Percentiles rank a stretch among this genome's conserved stretches.
phyloP scores from a whole-genome alignment of 2,888 invertebrate species.

The Iphiclides podalirius region DNA sequence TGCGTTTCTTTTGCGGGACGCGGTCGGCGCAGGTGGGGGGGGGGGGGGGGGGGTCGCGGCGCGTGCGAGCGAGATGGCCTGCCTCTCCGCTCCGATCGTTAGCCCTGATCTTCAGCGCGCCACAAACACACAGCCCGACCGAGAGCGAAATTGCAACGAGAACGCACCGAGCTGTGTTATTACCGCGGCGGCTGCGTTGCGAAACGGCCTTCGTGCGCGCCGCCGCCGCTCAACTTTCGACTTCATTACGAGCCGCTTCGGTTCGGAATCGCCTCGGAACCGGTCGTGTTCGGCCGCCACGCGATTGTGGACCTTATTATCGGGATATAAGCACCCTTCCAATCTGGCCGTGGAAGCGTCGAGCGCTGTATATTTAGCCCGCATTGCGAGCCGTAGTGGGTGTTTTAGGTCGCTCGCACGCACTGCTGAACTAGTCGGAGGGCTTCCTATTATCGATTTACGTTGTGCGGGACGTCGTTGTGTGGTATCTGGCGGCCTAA shows the following conservation, averaged over 20 bases:
- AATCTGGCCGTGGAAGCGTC: slow-evolving; percentile 53
- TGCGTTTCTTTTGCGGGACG: slow-evolving; percentile 74
- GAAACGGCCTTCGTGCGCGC: slow-evolving; percentile 56
- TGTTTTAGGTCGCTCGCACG: slow-evolving; percentile 79
- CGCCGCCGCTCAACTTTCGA: slow-evolving; percentile 38
- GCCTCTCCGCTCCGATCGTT: slow-evolving; percentile 77
- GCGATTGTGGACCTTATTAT: slow-evolving; percentile 71
- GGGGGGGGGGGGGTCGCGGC: too few species aligned
- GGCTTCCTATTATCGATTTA: slow-evolving; percentile 79
- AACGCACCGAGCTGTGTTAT: slow-evolving; percentile 80
- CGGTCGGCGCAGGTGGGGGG: too few species aligned
- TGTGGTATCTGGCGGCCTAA: slow-evolving; percentile 47
- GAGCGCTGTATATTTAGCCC: slow-evolving; percentile 75
- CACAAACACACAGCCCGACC: slow-evolving; percentile 80
- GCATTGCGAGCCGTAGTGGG: slow-evolving; percentile 73
- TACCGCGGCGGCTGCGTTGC: slow-evolving; percentile 55
- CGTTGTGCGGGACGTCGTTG: slow-evolving; percentile 59
- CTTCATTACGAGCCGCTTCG: slow-evolving; percentile 38
- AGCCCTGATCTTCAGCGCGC: slow-evolving; percentile 81
- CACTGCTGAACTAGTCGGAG: slow-evolving; percentile 79
- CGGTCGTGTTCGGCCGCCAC: slow-evolving; percentile 67
- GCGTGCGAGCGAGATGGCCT: slow-evolving; percentile 57
- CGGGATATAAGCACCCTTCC: slow-evolving; percentile 69
- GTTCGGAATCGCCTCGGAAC: slow-evolving; percentile 55
- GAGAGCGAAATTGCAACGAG: slow-evolving; percentile 80